These are phyloP conservation scores for Matsumurasca onukii DNA, from an alignment of 1,140 invertebrate species.

Conservation along the genomic window DNA sequence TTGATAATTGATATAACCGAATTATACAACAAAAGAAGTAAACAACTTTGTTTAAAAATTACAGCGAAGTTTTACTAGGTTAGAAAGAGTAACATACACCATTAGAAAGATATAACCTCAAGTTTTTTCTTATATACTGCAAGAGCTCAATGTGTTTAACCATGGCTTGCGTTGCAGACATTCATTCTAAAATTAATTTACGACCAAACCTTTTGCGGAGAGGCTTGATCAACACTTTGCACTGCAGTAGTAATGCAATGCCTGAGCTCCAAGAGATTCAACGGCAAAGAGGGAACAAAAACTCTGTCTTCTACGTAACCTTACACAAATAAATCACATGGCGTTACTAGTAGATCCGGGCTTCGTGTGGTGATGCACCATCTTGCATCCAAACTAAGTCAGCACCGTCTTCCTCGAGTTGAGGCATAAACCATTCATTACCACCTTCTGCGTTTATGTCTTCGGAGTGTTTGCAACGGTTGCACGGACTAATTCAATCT, in stretches of 20 bases:
- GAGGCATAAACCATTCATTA: not conserved
- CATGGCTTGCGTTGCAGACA: conserved; percentile 12
- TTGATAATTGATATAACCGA: too few relatives aligned
- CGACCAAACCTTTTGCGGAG: conserved; percentile 20
- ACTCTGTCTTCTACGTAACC: conserved; percentile 5
- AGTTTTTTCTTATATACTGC: conserved; percentile 16
- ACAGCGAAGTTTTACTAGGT: conserved; percentile 17
- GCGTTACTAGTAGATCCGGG: not conserved
- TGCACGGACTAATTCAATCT: too few relatives aligned
- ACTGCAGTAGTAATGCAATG: conserved; percentile 13
- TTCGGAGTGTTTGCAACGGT: too few relatives aligned
- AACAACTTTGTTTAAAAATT: conserved; percentile 20
- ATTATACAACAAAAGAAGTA: too few relatives aligned
- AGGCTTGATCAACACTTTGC: conserved; percentile 15
- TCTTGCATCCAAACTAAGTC: conserved; percentile 11
- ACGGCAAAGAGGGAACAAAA: not conserved
- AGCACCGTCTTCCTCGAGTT: not conserved
- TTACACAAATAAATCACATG: conserved; percentile 5
- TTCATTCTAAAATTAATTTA: conserved; percentile 9
- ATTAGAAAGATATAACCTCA: conserved; percentile 16
- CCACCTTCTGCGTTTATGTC: too few relatives aligned
- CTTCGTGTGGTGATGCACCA: conserved; percentile 11
- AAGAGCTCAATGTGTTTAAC: conserved; percentile 14
- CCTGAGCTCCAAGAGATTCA: conserved; percentile 7
- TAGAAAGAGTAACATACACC: conserved; percentile 14